These are phyloP conservation scores for Indri indri DNA, from an alignment of 2,113 vertebrate species.

Conservation along the genomic window DNA sequence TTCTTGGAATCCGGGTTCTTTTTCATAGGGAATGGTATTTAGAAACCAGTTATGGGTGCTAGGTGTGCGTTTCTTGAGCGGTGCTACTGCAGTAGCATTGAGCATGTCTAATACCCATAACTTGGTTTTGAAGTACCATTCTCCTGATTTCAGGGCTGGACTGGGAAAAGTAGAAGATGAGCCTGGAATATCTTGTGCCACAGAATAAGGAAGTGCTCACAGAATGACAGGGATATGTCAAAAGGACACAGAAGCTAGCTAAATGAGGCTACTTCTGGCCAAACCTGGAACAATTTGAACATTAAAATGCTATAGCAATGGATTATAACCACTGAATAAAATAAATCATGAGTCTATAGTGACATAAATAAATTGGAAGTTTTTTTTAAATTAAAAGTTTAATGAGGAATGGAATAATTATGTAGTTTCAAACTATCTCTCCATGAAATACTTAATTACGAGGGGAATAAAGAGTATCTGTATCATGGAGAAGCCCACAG, in stretches of 20 bases:
- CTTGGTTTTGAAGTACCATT: not conserved
- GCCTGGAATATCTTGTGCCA: not conserved
- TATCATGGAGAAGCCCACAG: not conserved
- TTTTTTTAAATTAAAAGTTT: slow-evolving; percentile 10
- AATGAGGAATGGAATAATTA: not conserved
- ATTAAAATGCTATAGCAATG: not conserved
- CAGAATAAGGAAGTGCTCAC: not conserved
- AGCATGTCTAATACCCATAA: not conserved
- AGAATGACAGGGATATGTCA: not conserved
- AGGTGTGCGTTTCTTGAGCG: not conserved
- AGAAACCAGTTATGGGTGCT: not conserved
- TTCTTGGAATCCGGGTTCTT: not conserved
- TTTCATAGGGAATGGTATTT: not conserved
- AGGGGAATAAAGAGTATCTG: not conserved
- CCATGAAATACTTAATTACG: not conserved
- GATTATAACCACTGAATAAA: not conserved
- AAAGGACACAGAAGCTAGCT: not conserved
- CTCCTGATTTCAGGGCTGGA: not conserved
- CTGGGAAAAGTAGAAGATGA: not conserved
- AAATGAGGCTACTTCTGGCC: not conserved
- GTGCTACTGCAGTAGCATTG: not conserved
- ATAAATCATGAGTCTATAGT: not conserved
- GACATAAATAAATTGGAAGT: not conserved
- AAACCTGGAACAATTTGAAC: not conserved
- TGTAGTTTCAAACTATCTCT: not conserved